Conservation (phyloP, 2,888 invertebrate genomes). For the Ariolimax columbianus region DNA sequence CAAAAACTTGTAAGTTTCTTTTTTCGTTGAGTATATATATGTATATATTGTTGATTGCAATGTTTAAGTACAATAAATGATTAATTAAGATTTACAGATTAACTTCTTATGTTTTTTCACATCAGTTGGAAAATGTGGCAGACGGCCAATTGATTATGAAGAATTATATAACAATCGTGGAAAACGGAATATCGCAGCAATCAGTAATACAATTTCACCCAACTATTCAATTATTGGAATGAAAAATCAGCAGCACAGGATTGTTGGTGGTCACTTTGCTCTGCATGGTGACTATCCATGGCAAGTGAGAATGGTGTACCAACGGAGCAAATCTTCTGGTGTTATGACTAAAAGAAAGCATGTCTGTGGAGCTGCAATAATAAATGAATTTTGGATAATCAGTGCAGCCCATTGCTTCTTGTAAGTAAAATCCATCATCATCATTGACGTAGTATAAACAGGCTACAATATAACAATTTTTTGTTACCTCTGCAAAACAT, state of each 20-base stretch:
- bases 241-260: slow-evolving; percentile 55
- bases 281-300: slow-evolving; percentile 73
- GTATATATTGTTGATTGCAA: too few relatives aligned
- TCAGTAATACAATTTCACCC: not conserved
- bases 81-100: not conserved
- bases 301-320: slow-evolving; percentile 70
- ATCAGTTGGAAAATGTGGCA: slow-evolving; percentile 18
- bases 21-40: too few relatives aligned
- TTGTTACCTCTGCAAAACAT: too few relatives aligned
- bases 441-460: not conserved
- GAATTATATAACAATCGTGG: not conserved
- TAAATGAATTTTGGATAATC: slow-evolving; percentile 73
- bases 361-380: slow-evolving; percentile 74
- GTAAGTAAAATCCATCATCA: slow-evolving; percentile 57
- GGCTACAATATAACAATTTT: too few relatives aligned
- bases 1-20: too few relatives aligned
- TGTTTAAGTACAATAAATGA: too few relatives aligned
- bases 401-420: slow-evolving; percentile 76
- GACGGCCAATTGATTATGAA: slow-evolving; percentile 18
- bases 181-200: too few relatives aligned
- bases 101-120: not conserved
- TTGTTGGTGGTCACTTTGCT: slow-evolving; percentile 70
- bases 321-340: slow-evolving; percentile 34
- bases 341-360: slow-evolving; percentile 55
- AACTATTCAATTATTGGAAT: too few relatives aligned